These are phyloP conservation scores for Glossophaga mutica DNA, from an alignment of 2,797 vertebrate species.

Conservation along the genomic window DNA sequence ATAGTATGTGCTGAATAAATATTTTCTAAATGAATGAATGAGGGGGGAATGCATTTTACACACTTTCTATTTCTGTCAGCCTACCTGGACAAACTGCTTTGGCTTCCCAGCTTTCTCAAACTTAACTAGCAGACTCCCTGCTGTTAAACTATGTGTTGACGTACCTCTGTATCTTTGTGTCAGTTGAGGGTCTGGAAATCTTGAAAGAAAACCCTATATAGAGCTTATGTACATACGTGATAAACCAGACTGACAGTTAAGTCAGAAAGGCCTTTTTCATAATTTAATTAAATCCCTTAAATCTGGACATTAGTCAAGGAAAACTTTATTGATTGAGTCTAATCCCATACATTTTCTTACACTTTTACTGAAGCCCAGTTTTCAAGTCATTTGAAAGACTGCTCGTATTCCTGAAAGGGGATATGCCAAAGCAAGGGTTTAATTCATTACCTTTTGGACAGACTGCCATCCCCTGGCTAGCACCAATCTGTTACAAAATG, in stretches of 20 bases:
- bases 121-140: neutral
- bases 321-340: conserved; percentile 83
- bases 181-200: neutral
- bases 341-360: conserved; percentile 84
- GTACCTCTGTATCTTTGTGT: neutral
- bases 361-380: conserved; percentile 81
- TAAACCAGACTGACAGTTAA: conserved; percentile 81
- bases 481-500: conserved; percentile 84
- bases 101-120: neutral
- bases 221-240: conserved; percentile 49
- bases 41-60: neutral
- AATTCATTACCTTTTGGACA: conserved; percentile 87
- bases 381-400: conserved; percentile 83
- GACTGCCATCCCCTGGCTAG: conserved; percentile 80
- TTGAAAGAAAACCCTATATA: neutral
- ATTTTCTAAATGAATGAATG: neutral
- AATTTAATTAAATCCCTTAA: conserved; percentile 83
- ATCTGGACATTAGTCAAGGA: conserved; percentile 82
- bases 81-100: neutral
- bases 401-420: conserved; percentile 84
- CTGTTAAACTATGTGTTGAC: neutral
- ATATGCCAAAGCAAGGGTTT: conserved; percentile 84
- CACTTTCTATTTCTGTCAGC: neutral
- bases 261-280: conserved; percentile 81
- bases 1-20: neutral